Evolutionary conservation across 2,888 invertebrate species (phyloP), one percentile per base, ranked within the genome.

Genomic region (Oeneis ivallda): DNA sequence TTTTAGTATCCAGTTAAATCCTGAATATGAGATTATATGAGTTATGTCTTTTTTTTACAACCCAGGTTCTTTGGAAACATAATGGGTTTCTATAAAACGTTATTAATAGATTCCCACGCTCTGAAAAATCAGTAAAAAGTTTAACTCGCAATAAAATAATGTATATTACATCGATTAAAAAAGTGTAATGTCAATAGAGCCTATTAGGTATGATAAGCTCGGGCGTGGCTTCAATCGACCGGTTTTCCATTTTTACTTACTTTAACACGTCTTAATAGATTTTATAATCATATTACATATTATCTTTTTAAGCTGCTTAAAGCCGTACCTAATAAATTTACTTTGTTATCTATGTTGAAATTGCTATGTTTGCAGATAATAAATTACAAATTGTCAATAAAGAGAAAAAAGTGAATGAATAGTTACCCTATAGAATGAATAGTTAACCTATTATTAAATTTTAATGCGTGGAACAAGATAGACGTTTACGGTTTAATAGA

Each of bases 211-310:
- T 34, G 34, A 53, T 53, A 34, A 53, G 32, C 34, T 50, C 26
- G 7, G n/a, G 13, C 7, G 32, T 37, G 15, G 37, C 15, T 58
- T 34, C 11, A 58, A 13, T 45, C 32, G 47, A 58, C 58, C 58
- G 58, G 58, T 58, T 58, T 58, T 34, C 45, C 10, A 19, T 17
- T 45, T 58, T 45, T 58, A 58, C 43, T 57, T 54, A 54, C 56
- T 56, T 53, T 56, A 56, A 56, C 56, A 15, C n/a, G n/a, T n/a
- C 56, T 56, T 41, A 11, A 56, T 56, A 56, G 56, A 17, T 56
- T 56, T 56, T 39, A 41, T 56, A 41, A 56, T 56, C 56, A 39
- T 17, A 19, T 56, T 41, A 56, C 56, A 39, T 17, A 19, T 56
- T 41, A 56, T 56, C 56, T 56, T 41, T 56, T n/a, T 52, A 26